Base-by-base conservation (phyloP, 2,888 invertebrate species). In the Tuta absoluta region DNA sequence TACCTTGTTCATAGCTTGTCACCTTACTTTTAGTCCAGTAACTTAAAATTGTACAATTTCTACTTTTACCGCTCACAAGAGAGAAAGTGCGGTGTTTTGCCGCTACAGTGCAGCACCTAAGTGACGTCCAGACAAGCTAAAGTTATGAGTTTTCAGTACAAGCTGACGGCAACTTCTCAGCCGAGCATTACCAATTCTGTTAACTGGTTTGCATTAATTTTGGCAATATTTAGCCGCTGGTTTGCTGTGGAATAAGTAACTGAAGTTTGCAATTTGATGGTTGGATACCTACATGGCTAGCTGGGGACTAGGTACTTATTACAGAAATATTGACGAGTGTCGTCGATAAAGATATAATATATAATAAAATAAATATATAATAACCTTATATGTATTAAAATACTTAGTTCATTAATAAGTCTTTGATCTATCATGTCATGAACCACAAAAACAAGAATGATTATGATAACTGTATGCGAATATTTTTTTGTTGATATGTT, bases 131-230 rank as follows among this genome's bases (percentile, higher is more conserved):
- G 51, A 53, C 51, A 53, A 53, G 51, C 51, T 23, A 11, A 33
- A 56, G 33, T 56, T 56, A 56, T 56, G 56, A 56, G 17, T 56
- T 23, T 28, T 33, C 56, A 24, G 28, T 56, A 17, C 56, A 28
- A n/a, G 17, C 33, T 56, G 56, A 56, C 56, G n/a, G 28, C 33
- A 33, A 56, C 17, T 56, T 33, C 28, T 2, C 33, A 33, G n/a
- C 7, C 56, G 56, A 33, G 28, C 56, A 56, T 56, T 17, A 33
- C 28, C 24, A 56, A 56, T 56, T 56, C 56, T 56, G 28, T n/a
- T 28, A 56, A 56, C 56, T 33, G 33, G 12, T 56, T 56, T 33
- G 56, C 33, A 56, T 60, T 62, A 48, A 60, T 37, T 49, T 28
- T 21, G 14, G 23, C 51, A 53, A 21, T 24, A 53, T 53, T 53